Conservation (phyloP, 2,113 vertebrate genomes). For the Mungos mungo region DNA sequence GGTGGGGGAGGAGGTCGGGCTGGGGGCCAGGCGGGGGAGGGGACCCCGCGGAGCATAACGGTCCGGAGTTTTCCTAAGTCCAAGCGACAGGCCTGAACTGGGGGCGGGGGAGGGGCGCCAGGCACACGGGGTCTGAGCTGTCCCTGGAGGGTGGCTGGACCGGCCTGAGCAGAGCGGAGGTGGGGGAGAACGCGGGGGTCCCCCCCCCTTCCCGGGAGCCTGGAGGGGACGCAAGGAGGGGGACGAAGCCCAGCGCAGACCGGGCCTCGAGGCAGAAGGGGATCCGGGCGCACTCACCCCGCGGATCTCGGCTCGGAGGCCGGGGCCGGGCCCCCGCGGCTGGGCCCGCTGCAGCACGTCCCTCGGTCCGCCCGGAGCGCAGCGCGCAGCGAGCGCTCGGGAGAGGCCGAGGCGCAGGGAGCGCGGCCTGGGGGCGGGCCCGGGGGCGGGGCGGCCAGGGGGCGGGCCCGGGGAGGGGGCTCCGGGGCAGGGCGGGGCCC, state of each 20-base stretch:
- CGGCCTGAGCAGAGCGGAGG: background rate
- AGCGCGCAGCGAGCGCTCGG: background rate
- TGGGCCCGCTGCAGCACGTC: background rate
- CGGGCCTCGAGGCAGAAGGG: background rate
- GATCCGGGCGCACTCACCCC: conserved; percentile 65
- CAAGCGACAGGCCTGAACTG: background rate
- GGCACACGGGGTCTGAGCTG: background rate
- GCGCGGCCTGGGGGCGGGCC: conserved; percentile 39
- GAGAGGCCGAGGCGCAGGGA: background rate
- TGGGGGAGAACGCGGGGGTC: background rate
- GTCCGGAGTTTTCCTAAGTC: conserved; percentile 49
- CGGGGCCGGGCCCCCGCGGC: background rate
- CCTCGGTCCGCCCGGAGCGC: background rate
- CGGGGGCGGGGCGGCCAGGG: background rate
- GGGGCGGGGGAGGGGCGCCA: background rate
- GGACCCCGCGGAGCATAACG: conserved; percentile 58
- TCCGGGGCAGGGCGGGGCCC: background rate
- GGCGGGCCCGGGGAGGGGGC: background rate
- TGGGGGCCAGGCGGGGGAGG: conserved; percentile 24
- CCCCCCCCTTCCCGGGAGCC: background rate
- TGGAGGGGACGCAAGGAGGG: background rate
- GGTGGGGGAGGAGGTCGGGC: background rate
- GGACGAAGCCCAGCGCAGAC: conserved; percentile 14
- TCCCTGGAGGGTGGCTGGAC: background rate
- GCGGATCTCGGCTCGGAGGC: background rate